Base-by-base conservation (phyloP, 1,140 invertebrate genomes). In the Drosophila pseudoobscura region DNA sequence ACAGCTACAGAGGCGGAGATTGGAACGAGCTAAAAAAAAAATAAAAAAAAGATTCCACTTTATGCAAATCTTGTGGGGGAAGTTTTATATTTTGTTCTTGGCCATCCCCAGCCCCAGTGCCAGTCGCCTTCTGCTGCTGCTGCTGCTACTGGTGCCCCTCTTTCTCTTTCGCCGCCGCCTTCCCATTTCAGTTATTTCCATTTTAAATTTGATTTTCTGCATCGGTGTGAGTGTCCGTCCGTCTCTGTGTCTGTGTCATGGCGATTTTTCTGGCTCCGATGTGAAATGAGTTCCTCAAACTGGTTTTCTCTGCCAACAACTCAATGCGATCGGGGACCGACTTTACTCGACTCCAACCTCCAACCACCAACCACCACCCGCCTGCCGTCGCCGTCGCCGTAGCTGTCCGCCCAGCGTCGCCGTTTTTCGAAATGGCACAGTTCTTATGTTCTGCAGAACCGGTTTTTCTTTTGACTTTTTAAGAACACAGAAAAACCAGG, bases 401-500 rank as follows among this genome's bases (percentile, higher is more conserved):
- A 31, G 44, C 31, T 13, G 35, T 39, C 35, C 35, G 35, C 11
- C 35, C 35, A 39, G 35, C 35, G 11, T 13, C 11, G 35, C 35
- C 35, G 35, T 39, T 63, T 76, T 69, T 87, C 78, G 82, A 88
- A 87, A 87, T 87, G 82, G 82, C 82, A 87, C 83, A 87, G 83
- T 87, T 87, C 83, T 87, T 87, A 64, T 88, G 75, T 82, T 75
- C 77, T 75, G 83, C 56, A 13, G 57, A 88, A 87, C 82, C 82
- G 83, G 82, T 87, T 87, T 87, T 87, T 82, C 82, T 78, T 88
- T 87, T 82, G 82, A 87, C 82, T 88, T 85, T 87, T 87, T 80
- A n/a, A 66, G 57, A 59, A 60, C 47, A 22, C 55, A 74, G 68
- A 62, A 61, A 61, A 61, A 61, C 64, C 52, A 63, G 59, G 56